These are phyloP conservation scores for Eilema sororculum DNA, from an alignment of 2,888 invertebrate genomes.

Conservation along the genomic window DNA sequence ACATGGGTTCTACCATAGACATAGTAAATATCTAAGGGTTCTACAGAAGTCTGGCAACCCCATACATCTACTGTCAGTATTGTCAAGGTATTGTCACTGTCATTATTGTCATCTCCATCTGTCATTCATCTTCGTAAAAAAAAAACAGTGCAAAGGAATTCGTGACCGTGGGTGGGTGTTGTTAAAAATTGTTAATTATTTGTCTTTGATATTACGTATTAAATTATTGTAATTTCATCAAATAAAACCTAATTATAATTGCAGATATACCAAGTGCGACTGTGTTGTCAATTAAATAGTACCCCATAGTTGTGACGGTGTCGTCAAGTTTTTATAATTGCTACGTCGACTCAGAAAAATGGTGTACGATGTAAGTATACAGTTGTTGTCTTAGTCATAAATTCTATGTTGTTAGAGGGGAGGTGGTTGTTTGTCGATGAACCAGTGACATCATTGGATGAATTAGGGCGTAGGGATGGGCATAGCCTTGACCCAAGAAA, in stretches of 20 bases:
- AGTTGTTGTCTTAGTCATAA: conserved; percentile 19
- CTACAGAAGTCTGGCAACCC: neutral
- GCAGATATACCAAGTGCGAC: conserved; percentile 26
- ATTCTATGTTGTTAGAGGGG: conserved; percentile 39
- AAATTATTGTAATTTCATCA: neutral
- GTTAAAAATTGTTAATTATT: neutral
- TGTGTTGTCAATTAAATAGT: conserved; percentile 3
- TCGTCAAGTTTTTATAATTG: conserved; percentile 17
- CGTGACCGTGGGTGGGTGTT: neutral
- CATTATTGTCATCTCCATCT: neutral
- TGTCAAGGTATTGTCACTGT: neutral
- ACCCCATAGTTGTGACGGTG: neutral
- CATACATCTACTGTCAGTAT: neutral
- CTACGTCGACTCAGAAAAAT: conserved; percentile 48
- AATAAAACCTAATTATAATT: neutral
- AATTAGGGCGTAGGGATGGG: conserved; percentile 43
- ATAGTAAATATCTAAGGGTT: too few species aligned
- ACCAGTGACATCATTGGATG: conserved; percentile 54
- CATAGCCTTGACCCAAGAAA: conserved; percentile 32
- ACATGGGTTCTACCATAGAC: too few species aligned
- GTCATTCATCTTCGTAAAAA: neutral
- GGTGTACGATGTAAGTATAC: conserved; percentile 62
- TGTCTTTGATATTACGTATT: neutral
- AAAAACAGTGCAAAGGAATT: neutral
- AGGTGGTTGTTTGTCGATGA: conserved; percentile 30